Evolutionary conservation across 2,888 invertebrate genomes (phyloP).

Genomic region (Dynastes grantii): DNA sequence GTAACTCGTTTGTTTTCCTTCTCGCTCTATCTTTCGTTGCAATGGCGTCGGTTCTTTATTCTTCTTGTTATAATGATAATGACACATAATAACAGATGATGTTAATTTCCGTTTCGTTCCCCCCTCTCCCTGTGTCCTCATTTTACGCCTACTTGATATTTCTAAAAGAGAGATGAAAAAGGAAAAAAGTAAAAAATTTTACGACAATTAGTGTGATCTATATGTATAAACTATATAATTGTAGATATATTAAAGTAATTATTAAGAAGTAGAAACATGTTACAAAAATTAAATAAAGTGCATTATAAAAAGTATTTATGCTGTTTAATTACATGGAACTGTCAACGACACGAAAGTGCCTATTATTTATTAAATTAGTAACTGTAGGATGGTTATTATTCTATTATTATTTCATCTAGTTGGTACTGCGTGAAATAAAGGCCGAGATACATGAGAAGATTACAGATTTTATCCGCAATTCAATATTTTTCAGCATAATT

Average conservation of each 20-base stretch:
- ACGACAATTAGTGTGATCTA: constrained; percentile 67
- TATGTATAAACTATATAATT: constrained; percentile 68
- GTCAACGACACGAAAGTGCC: constrained; percentile 11
- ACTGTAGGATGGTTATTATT: neutral
- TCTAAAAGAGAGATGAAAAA: constrained; percentile 6
- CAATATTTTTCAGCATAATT: neutral
- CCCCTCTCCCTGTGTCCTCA: neutral
- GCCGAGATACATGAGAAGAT: neutral
- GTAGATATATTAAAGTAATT: constrained; percentile 68
- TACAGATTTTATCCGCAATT: neutral
- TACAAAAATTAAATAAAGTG: constrained; percentile 65
- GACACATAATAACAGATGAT: constrained; percentile 29
- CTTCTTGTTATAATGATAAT: constrained; percentile 13
- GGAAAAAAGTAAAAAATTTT: constrained; percentile 34
- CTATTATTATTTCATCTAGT: constrained; percentile 8
- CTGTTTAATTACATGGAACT: constrained; percentile 61
- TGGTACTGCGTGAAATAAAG: neutral
- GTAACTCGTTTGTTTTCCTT: neutral
- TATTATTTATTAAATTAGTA: constrained; percentile 29
- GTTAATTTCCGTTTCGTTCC: constrained; percentile 37
- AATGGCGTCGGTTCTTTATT: constrained; percentile 17
- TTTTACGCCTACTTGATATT: neutral
- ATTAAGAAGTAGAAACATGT: constrained; percentile 67
- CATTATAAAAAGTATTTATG: constrained; percentile 64
- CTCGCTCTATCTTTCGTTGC: neutral